phyloP scores from a whole-genome alignment of 2,113 vertebrate genomes.

The Sialia sialis region DNA sequence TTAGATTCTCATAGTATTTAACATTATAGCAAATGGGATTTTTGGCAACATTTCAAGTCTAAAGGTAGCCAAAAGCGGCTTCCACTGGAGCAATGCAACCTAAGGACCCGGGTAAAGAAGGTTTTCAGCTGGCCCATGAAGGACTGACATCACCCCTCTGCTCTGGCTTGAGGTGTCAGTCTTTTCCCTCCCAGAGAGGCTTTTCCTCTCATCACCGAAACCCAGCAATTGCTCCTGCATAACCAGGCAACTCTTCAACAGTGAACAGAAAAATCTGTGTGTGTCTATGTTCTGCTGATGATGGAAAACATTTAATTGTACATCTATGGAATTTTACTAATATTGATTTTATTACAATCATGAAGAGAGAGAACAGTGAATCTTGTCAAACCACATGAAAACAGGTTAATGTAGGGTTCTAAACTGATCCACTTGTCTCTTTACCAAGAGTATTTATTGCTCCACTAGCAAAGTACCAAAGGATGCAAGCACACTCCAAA shows the following conservation, averaged over 20 bases:
- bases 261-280: not conserved
- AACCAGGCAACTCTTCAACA: not conserved
- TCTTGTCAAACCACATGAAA: not conserved
- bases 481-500: not conserved
- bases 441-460: not conserved
- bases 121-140: not conserved
- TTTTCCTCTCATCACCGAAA: not conserved
- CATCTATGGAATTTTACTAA: not conserved
- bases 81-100: not conserved
- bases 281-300: not conserved
- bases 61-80: not conserved
- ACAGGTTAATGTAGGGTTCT: not conserved
- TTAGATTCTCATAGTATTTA: not conserved
- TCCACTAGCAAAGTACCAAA: not conserved
- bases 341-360: not conserved
- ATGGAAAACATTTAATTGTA: not conserved
- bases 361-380: not conserved
- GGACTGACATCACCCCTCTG: not conserved
- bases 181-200: not conserved
- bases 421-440: not conserved
- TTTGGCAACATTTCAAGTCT: not conserved
- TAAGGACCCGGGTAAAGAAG: not conserved
- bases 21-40: not conserved
- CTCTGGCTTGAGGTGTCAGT: not conserved
- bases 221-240: not conserved